Conservation (phyloP, 2,113 vertebrate species). For the Pseudopodoces humilis region DNA sequence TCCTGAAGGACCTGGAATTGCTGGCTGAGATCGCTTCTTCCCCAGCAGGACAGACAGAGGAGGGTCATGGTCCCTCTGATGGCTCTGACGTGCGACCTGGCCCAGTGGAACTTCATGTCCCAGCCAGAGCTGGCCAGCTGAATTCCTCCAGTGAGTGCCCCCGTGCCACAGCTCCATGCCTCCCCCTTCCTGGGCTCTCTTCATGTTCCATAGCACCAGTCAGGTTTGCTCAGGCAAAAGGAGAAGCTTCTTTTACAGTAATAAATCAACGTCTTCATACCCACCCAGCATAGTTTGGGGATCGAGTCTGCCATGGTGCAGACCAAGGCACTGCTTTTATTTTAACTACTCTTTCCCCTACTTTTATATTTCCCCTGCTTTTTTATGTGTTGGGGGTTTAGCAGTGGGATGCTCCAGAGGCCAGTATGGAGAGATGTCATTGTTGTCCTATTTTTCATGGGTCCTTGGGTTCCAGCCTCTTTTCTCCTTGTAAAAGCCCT, state of each 20-base stretch:
- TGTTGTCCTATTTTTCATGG: background rate
- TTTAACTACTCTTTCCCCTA: background rate
- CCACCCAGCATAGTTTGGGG: rapidly evolving
- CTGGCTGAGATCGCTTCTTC: constrained; percentile 97
- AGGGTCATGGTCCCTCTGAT: constrained; percentile 71
- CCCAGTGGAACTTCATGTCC: constrained; percentile 82
- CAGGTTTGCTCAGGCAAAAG: background rate
- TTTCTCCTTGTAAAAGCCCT: background rate
- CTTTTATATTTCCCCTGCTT: background rate
- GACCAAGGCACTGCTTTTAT: background rate
- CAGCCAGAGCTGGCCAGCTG: constrained; percentile 70
- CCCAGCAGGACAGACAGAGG: constrained; percentile 90
- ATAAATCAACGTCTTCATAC: background rate
- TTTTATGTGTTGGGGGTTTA: background rate
- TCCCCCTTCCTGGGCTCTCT: rapidly evolving
- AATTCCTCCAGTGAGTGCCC: constrained; percentile 66
- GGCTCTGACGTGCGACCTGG: constrained; percentile 39
- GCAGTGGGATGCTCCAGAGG: background rate
- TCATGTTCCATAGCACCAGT: rapidly evolving
- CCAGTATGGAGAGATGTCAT: background rate
- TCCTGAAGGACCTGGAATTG: constrained; percentile 96
- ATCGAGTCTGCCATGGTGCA: rapidly evolving
- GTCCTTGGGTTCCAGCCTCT: background rate
- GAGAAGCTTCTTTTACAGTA: background rate
- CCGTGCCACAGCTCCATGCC: rapidly evolving